Base-by-base conservation (phyloP, 2,888 invertebrate species). In the Trachelus iudaicus region DNA sequence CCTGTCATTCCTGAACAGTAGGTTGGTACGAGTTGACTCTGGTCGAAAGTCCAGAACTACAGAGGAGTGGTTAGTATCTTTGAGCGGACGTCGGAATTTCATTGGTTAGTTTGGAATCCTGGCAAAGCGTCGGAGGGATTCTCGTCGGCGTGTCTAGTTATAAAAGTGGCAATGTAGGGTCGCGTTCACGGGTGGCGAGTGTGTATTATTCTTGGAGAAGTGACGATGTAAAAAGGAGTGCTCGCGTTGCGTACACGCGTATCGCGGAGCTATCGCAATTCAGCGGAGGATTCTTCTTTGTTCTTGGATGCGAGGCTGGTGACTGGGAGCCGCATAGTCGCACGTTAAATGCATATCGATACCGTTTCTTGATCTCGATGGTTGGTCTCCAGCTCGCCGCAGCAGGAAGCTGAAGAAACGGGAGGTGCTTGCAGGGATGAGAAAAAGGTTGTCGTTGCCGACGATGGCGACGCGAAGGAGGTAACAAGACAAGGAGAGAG, bases 321-420 rank as follows among this genome's bases (percentile, higher is more conserved):
- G 56, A 56, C 56, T 34, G 35, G 30, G 74, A 74, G 35, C 74
- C 74, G 74, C 74, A 74, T 74, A 73, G 73, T 33, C 77, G 56
- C 74, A 74, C 77, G 77, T 77, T 77, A 77, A 77, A 69, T 74
- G 77, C 77, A 77, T 74, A 74, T 77, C 76, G 76, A 76, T 76
- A 71, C 76, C 37, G 76, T 75, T 75, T 75, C 75, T 69, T 69
- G 69, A 56, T 56, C 56, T 56, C 40, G 40, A 69, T 34, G 56
- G 56, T 69, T n/a, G 75, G 69, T n/a, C 75, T 12, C 69, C 23
- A n/a, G 68, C 69, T 69, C 6, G 34, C 34, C 69, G 68, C 75
- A 69, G 33, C 69, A 34, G 69, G 69, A 75, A 75, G 75, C 69
- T 69, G 23, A 69, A 75, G 75, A 75, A 76, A 73, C 30, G 76